phyloP scores from a whole-genome alignment of 2,797 vertebrate genomes.

The Rallus crepitans region DNA sequence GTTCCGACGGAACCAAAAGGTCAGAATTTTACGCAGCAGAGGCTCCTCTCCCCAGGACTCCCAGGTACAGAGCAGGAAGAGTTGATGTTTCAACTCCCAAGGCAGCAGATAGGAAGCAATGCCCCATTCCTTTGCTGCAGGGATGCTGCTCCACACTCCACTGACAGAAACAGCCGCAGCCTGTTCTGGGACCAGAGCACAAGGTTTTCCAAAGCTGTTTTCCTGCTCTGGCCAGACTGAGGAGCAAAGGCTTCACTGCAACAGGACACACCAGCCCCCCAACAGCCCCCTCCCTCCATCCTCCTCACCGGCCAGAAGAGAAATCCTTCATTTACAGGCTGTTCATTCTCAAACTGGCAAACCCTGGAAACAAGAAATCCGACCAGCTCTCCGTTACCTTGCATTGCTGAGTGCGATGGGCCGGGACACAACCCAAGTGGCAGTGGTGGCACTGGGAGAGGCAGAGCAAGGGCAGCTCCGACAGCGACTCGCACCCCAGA shows the following conservation, averaged over 20 bases:
- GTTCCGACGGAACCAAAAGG: neutral
- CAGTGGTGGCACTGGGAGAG: fast-evolving
- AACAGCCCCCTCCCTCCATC: neutral
- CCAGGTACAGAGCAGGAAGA: neutral
- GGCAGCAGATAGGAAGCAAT: neutral
- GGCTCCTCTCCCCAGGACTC: neutral
- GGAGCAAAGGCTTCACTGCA: neutral
- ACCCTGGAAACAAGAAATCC: too few species aligned
- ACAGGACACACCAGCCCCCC: neutral
- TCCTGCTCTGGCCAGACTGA: fast-evolving
- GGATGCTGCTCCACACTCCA: neutral
- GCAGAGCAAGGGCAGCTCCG: neutral
- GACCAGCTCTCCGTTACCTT: slow-evolving; percentile 5
- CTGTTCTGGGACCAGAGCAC: fast-evolving
- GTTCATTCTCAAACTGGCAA: neutral
- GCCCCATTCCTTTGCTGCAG: neutral
- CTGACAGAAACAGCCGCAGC: neutral
- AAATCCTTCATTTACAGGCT: neutral
- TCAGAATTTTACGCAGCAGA: neutral
- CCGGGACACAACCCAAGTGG: neutral
- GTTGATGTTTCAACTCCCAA: neutral
- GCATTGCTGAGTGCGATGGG: neutral
- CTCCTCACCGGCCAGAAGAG: neutral
- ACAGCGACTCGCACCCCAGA: fast-evolving
- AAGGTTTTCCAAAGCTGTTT: neutral